These are phyloP conservation scores for Noctua pronuba DNA, from an alignment of 2,888 invertebrate genomes.

Conservation along the genomic window DNA sequence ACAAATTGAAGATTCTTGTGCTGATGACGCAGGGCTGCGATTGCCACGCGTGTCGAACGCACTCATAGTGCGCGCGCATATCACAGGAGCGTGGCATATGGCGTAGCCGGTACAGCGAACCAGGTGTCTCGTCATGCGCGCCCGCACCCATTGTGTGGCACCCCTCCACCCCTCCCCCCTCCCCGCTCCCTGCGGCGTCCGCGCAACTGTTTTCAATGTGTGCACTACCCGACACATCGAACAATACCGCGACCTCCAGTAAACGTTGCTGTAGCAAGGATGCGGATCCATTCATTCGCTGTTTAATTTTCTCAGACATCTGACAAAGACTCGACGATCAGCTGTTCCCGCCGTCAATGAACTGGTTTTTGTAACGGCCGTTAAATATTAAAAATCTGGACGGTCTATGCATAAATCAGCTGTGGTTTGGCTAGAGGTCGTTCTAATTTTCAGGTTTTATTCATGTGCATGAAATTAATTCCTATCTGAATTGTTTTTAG, in stretches of 20 bases:
- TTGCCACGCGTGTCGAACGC: conserved; percentile 46
- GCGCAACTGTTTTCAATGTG: conserved; percentile 70
- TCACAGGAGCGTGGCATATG: conserved; percentile 83
- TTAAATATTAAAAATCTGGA: conserved; percentile 41
- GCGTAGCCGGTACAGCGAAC: conserved; percentile 86
- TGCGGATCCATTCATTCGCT: conserved; percentile 62
- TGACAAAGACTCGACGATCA: conserved; percentile 66
- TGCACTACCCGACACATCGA: conserved; percentile 79
- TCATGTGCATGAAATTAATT: neutral
- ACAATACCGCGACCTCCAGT: conserved; percentile 79
- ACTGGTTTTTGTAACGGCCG: conserved; percentile 64
- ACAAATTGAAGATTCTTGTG: conserved; percentile 33
- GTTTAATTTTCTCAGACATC: conserved; percentile 64
- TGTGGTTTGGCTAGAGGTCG: conserved; percentile 10
- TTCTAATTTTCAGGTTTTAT: neutral
- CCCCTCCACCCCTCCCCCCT: conserved; percentile 67
- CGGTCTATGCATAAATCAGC: conserved; percentile 25
- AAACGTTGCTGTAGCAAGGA: conserved; percentile 64
- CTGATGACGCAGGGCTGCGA: conserved; percentile 49
- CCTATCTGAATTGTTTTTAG: neutral
- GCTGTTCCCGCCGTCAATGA: conserved; percentile 64
- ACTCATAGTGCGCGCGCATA: conserved; percentile 63
- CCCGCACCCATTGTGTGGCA: conserved; percentile 87
- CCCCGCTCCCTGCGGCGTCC: conserved; percentile 62
- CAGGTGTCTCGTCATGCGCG: conserved; percentile 90